Evolutionary conservation across 2,888 invertebrate species (phyloP), one percentile per base, ranked within the genome.

Genomic region (Polia nebulosa): DNA sequence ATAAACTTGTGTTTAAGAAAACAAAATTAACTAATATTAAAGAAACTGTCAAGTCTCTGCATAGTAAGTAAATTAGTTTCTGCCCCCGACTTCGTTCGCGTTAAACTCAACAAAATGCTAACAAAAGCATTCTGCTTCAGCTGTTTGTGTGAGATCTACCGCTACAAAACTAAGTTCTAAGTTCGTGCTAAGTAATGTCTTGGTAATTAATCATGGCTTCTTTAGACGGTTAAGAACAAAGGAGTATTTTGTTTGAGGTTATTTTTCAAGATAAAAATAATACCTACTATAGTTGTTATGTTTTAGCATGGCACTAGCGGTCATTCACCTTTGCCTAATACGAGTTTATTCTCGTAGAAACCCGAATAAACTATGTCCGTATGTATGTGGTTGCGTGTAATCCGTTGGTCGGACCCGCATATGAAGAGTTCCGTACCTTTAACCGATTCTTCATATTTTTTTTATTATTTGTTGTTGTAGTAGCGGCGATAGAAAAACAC

Each of bases 121-220:
- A 55, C 25, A 41, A 27, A 66, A 51, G 7, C 11, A 47, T 49
- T 47, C 17, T 58, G 17, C 3, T 59, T 11, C 5, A 59, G 32
- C 17, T 49, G 39, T 47, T 25, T 44, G 36, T 29, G 29, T 15
- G 17, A 58, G 53, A 57, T 36, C 15, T 27, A 3, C 17, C n/a
- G 7, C 45, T 41, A n/a, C 11, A 67, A 5, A 41, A n/a, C n/a
- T 27, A 32, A 57, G 60, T 53, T 47, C 6, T 44, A 52, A 63
- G 45, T 72, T 58, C 55, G 45, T 44, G 72, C 45, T 57, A 20
- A 44, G 63, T 64, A 72, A 75, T 60, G 34, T 9, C 63, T n/a
- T 32, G 15, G 41, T 75, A 59, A 72, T 76, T 78, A 72, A 76
- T 78, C 64, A 61, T 53, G 44, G 15, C n/a, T 13, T 52, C 45